Conservation (phyloP, 1,140 invertebrate genomes). For the Ectropis grisescens region DNA sequence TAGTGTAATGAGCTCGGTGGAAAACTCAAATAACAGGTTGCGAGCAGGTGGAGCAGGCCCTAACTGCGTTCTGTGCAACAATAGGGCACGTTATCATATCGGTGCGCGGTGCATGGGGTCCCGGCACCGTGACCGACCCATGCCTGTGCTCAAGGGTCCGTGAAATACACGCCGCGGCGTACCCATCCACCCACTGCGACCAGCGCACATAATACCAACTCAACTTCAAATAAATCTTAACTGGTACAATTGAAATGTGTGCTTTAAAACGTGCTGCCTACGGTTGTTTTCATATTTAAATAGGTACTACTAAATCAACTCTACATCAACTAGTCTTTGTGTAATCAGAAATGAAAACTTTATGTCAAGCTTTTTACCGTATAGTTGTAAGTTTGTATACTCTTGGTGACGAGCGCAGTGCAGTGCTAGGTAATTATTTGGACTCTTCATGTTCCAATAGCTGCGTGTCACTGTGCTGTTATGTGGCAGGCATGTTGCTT, state of each 20-base stretch:
- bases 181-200: conserved; percentile 5
- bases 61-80: conserved; percentile 23
- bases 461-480: no score
- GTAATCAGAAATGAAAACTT: no score
- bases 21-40: conserved; percentile 17
- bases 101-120: conserved; percentile 30
- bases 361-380: no score
- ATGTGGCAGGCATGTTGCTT: no score
- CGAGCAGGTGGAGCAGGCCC: conserved; percentile 24
- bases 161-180: conserved; percentile 34
- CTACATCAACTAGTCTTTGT: no score
- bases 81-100: conserved; percentile 42
- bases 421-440: no score
- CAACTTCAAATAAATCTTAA: neutral
- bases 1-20: conserved; percentile 7
- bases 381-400: no score
- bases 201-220: conserved; percentile 1
- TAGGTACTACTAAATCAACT: neutral
- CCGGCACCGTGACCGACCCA: conserved; percentile 27
- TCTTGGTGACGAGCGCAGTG: no score
- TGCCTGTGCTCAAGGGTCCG: conserved; percentile 40
- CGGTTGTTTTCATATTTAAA: neutral
- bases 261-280: neutral
- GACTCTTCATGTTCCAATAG: no score
- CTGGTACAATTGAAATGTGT: neutral